phyloP scores from a whole-genome alignment of 2,113 vertebrate species.

The Glareola pratincola region DNA sequence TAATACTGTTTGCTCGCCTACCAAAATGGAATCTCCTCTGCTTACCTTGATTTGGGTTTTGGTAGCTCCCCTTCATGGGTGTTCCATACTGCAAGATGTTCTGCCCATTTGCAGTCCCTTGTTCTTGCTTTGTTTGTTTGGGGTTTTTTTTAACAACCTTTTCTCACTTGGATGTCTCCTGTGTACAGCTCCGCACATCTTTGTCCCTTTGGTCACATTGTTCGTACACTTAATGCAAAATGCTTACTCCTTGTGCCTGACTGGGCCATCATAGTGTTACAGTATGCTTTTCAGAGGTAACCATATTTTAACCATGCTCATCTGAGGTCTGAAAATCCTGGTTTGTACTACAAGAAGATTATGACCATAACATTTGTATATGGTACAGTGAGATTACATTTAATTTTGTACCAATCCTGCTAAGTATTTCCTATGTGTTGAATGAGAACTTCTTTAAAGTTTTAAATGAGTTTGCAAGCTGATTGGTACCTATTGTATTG shows the following conservation, averaged over 20 bases:
- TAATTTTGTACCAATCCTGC: not conserved
- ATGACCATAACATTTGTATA: not conserved
- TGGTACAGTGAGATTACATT: not conserved
- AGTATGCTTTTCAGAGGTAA: not conserved
- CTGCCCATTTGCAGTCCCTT: not conserved
- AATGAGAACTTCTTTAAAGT: not conserved
- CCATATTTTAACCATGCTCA: not conserved
- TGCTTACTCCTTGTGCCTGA: not conserved
- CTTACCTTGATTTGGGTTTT: not conserved
- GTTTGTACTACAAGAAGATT: not conserved
- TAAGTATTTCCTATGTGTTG: not conserved
- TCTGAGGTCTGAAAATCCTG: not conserved
- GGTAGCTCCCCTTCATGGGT: not conserved
- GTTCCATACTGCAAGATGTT: not conserved
- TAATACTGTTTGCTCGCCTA: accelerated
- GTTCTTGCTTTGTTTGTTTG: not conserved
- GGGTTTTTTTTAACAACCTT: not conserved
- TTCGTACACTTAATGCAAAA: not conserved
- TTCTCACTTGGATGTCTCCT: not conserved
- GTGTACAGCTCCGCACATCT: not conserved
- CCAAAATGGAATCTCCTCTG: not conserved
- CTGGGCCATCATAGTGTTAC: not conserved
- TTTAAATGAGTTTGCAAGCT: not conserved
- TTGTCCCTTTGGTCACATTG: not conserved
- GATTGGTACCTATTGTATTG: not conserved